Conservation (phyloP, 2,113 vertebrate genomes). For the Corynorhinus townsendii region DNA sequence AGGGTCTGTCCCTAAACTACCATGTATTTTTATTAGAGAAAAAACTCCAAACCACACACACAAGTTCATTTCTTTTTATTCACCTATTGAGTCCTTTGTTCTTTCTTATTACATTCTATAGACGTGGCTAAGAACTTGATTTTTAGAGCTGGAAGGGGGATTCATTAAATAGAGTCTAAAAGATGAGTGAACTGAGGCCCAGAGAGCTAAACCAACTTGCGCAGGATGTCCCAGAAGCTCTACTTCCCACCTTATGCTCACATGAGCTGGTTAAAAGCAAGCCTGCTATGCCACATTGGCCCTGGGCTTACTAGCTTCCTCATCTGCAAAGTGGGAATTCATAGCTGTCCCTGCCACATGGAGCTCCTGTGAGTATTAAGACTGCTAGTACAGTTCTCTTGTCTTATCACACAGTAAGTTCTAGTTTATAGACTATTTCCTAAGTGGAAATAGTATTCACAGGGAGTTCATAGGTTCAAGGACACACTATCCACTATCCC, state of each 20-base stretch:
- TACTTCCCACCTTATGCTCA: fast-evolving
- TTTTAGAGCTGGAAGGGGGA: not conserved
- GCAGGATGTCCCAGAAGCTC: not conserved
- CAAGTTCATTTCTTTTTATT: not conserved
- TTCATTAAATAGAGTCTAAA: not conserved
- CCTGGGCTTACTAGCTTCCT: not conserved
- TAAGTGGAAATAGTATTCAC: not conserved
- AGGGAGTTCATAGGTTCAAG: not conserved
- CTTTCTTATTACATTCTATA: not conserved
- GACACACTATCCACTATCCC: not conserved
- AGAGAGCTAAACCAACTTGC: not conserved
- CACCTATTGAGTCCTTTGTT: not conserved
- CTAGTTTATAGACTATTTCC: not conserved
- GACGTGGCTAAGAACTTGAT: not conserved
- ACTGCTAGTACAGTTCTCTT: not conserved
- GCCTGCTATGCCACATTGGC: fast-evolving
- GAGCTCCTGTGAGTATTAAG: not conserved
- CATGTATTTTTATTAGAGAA: not conserved
- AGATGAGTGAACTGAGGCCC: not conserved
- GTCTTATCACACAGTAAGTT: not conserved
- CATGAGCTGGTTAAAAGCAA: fast-evolving
- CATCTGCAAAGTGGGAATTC: fast-evolving
- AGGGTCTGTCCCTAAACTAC: not conserved
- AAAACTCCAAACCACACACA: not conserved
- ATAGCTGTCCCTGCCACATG: fast-evolving